A percentile compares a stretch with the other conserved stretches of the same genome.
Evolutionary conservation across 2,888 invertebrate species (phyloP).

Genomic region (Laothoe populi): DNA sequence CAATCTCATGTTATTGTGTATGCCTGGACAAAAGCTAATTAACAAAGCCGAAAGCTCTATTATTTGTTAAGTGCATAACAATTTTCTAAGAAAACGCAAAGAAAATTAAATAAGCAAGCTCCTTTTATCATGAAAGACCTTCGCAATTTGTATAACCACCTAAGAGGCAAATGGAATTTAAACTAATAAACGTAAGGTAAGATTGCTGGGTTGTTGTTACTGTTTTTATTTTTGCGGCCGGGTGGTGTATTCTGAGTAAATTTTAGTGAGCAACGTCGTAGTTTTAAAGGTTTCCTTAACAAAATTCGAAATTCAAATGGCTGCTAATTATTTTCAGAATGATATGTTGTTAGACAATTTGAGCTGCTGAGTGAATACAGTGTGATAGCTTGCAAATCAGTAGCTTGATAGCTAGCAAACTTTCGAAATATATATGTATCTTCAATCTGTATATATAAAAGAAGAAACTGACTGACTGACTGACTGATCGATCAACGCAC

Average conservation of each 20-base stretch:
- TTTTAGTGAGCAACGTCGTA: background rate
- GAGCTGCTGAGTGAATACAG: too few relatives aligned
- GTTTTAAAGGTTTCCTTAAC: too few relatives aligned
- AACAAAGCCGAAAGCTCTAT: background rate
- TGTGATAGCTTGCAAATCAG: too few relatives aligned
- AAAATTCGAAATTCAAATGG: too few relatives aligned
- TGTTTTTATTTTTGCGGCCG: background rate
- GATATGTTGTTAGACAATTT: too few relatives aligned
- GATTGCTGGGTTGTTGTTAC: background rate
- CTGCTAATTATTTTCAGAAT: too few relatives aligned
- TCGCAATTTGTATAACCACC: background rate
- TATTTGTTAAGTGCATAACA: background rate
- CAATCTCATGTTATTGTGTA: too few relatives aligned
- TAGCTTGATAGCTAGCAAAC: too few relatives aligned
- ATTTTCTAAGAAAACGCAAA: constrained; percentile 1
- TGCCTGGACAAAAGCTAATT: background rate
- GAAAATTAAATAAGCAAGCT: constrained; percentile 8
- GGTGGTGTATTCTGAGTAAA: background rate
- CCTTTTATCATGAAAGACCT: background rate
- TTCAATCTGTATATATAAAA: too few relatives aligned
- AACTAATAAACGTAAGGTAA: constrained; percentile 16
- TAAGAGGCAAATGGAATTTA: constrained; percentile 11
- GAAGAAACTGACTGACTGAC: too few relatives aligned
- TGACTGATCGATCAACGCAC: too few relatives aligned
- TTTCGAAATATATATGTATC: too few relatives aligned